A percentile compares a stretch with the other conserved stretches of the same genome.
Conservation (phyloP, 2,888 invertebrate genomes). For the Acanthosepion lycidas region DNA sequence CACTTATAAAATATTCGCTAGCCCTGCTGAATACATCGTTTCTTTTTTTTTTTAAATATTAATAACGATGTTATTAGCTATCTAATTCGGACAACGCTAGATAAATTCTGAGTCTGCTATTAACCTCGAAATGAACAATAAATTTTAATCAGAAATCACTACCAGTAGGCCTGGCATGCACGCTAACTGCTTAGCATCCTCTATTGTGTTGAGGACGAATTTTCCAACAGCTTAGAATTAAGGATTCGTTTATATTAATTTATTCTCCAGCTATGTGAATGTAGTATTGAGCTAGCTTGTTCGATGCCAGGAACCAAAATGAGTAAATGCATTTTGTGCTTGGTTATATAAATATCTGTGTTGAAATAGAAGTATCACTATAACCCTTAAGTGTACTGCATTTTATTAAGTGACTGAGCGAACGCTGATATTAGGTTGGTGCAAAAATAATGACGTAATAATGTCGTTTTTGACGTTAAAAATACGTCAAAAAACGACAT, state of each 20-base stretch:
- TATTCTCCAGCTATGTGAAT: neutral
- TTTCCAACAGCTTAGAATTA: neutral
- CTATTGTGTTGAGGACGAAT: neutral
- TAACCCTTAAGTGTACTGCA: neutral
- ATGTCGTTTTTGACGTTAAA: too few species aligned
- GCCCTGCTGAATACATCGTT: too few species aligned
- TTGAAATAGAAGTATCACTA: neutral
- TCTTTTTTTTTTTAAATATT: too few species aligned
- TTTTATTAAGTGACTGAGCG: neutral
- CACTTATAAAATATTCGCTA: too few species aligned
- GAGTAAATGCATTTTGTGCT: neutral
- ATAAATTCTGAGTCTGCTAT: neutral
- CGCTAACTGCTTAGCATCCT: neutral
- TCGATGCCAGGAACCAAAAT: neutral
- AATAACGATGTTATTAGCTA: neutral
- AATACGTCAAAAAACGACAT: too few species aligned
- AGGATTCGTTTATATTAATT: neutral
- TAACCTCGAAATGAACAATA: neutral
- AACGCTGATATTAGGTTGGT: too few species aligned
- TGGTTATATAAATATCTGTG: neutral
- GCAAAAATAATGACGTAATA: too few species aligned
- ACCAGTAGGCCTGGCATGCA: neutral
- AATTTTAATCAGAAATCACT: neutral
- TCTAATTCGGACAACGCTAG: neutral
- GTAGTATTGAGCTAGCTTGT: neutral